A percentile compares a stretch with the other conserved stretches of the same genome.
Evolutionary conservation across 2,888 invertebrate species (phyloP).

Genomic region (Nymphalis urticae): DNA sequence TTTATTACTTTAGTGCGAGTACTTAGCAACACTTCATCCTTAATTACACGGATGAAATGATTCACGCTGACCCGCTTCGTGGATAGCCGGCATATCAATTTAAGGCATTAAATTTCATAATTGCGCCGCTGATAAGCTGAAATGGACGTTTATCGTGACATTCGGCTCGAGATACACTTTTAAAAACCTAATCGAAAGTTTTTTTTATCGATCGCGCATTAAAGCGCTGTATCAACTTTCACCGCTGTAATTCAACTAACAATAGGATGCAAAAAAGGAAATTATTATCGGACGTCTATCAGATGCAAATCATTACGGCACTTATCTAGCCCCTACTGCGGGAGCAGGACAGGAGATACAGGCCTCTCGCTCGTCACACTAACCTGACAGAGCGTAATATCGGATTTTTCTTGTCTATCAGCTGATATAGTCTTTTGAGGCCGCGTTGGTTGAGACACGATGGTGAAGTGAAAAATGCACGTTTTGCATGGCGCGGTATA

Average conservation of each 20-base stretch:
- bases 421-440: constrained; percentile 53
- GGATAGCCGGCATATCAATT: constrained; percentile 57
- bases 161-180: neutral
- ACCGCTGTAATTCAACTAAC: constrained; percentile 52
- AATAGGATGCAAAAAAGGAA: constrained; percentile 65
- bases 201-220: constrained; percentile 9
- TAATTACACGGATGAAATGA: constrained; percentile 61
- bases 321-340: constrained; percentile 68
- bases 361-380: constrained; percentile 65
- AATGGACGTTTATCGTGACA: constrained; percentile 6
- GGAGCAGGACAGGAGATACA: constrained; percentile 53
- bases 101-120: constrained; percentile 60
- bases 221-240: constrained; percentile 50
- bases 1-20: constrained; percentile 45
- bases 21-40: constrained; percentile 40
- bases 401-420: constrained; percentile 65
- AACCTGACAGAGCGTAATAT: constrained; percentile 71
- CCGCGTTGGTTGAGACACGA: constrained; percentile 21
- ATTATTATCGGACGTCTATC: constrained; percentile 68
- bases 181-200: neutral
- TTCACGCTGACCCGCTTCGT: constrained; percentile 60
- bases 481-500: constrained; percentile 66
- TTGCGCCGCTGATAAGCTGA: constrained; percentile 40
- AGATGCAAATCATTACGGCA: constrained; percentile 73
- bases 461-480: constrained; percentile 58